phyloP scores from a whole-genome alignment of 2,113 vertebrate species.

The Plecturocebus donacophilus region DNA sequence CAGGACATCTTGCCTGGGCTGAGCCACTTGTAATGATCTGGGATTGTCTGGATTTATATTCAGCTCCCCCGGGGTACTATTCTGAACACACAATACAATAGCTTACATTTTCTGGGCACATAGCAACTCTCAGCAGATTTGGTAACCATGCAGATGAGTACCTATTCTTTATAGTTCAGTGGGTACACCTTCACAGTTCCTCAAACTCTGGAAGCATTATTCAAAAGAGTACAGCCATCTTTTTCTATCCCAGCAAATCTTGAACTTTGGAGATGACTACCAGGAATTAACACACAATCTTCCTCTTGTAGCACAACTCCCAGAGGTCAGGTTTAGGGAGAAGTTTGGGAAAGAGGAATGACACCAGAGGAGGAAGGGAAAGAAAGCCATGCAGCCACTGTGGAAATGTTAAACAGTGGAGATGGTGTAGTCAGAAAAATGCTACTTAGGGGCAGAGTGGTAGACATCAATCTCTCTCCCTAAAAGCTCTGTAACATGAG shows the following conservation, averaged over 20 bases:
- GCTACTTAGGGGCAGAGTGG: neutral
- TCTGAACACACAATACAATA: neutral
- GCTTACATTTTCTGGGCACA: neutral
- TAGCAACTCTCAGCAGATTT: neutral
- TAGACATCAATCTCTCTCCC: neutral
- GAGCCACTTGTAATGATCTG: neutral
- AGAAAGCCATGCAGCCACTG: neutral
- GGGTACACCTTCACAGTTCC: neutral
- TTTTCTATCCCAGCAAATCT: neutral
- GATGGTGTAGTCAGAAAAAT: neutral
- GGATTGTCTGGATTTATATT: neutral
- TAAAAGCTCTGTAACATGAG: neutral
- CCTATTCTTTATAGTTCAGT: neutral
- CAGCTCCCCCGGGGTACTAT: neutral
- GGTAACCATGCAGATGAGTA: neutral
- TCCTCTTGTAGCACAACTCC: neutral
- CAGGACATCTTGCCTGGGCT: neutral
- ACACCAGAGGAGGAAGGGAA: neutral
- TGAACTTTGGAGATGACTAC: neutral
- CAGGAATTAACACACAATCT: neutral
- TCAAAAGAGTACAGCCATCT: neutral
- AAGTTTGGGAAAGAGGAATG: neutral
- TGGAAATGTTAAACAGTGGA: neutral
- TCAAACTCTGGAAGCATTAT: neutral
- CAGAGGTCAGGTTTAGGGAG: neutral